A percentile compares a stretch with the other conserved stretches of the same genome.
phyloP scores from a whole-genome alignment of 1,140 invertebrate species.

The Teleopsis dalmanni region DNA sequence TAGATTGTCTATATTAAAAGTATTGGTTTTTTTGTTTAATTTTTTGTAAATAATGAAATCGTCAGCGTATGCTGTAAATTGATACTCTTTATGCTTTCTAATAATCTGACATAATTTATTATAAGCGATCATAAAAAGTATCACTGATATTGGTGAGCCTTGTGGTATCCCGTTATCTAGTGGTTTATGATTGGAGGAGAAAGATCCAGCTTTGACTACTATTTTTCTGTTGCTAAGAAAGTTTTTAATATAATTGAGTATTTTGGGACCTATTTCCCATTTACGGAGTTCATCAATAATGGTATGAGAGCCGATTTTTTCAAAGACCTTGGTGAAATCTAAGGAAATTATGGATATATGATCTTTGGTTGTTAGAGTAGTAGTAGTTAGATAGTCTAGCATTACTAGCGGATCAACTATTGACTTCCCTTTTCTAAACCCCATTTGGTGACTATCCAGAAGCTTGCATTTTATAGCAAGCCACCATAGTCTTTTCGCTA shows the following conservation, averaged over 20 bases:
- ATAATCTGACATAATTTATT: conserved; percentile 9
- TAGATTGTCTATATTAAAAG: conserved; percentile 11
- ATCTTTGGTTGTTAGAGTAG: too few species aligned
- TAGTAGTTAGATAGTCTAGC: conserved; percentile 6
- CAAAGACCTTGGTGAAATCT: conserved; percentile 14
- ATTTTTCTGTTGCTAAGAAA: conserved; percentile 14
- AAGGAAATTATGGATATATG: conserved; percentile 8
- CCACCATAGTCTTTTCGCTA: conserved; percentile 14
- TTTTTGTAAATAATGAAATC: conserved; percentile 11
- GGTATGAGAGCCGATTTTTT: conserved; percentile 14
- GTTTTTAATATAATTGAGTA: conserved; percentile 11
- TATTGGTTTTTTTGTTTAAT: conserved; percentile 8
- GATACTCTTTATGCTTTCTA: conserved; percentile 3
- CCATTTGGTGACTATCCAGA: conserved; percentile 5
- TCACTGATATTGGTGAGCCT: conserved; percentile 13
- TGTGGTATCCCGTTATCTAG: conserved; percentile 15
- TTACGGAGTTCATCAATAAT: conserved; percentile 9
- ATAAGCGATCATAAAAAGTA: conserved; percentile 14
- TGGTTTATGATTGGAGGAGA: background rate
- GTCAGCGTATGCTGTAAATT: conserved; percentile 13
- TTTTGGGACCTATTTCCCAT: conserved; percentile 13
- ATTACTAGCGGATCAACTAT: conserved; percentile 1
- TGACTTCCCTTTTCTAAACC: conserved; percentile 5
- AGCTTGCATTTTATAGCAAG: conserved; percentile 11
- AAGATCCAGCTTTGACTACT: conserved; percentile 1